These are phyloP conservation scores for Phrynocephalus versicolor DNA, from an alignment of 2,113 vertebrate species.

Conservation along the genomic window DNA sequence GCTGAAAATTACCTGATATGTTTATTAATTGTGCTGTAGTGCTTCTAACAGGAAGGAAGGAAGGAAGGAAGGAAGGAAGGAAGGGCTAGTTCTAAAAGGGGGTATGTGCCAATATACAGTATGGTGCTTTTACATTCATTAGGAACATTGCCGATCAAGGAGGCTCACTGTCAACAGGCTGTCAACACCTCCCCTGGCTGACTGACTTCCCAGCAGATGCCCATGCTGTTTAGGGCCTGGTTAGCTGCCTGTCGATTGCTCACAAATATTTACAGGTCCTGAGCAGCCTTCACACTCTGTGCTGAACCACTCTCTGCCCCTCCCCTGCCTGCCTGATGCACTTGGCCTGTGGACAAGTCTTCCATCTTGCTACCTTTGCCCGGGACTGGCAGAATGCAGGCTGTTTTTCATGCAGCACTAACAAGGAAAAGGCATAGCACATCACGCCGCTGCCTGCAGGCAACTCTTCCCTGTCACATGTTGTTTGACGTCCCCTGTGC, in stretches of 20 bases:
- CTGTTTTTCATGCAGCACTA: slow-evolving; percentile 38
- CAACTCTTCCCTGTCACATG: neutral
- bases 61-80: too few species aligned
- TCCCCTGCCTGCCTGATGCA: neutral
- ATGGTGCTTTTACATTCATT: rapidly evolving
- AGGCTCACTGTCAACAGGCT: slow-evolving; percentile 34
- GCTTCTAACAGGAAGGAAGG: too few species aligned
- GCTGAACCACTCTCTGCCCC: neutral
- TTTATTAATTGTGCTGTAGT: too few species aligned
- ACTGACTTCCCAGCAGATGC: slow-evolving; percentile 55
- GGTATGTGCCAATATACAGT: too few species aligned
- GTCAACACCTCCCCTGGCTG: slow-evolving; percentile 49
- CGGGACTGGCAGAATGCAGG: slow-evolving; percentile 13
- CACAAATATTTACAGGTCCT: slow-evolving; percentile 33
- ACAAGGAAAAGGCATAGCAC: slow-evolving; percentile 28
- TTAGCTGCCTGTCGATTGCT: neutral
- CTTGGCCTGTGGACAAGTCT: slow-evolving; percentile 30
- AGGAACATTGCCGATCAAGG: neutral
- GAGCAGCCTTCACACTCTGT: neutral
- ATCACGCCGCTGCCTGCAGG: slow-evolving; percentile 1
- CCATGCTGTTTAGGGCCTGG: slow-evolving; percentile 18
- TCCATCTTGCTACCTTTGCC: slow-evolving; percentile 16
- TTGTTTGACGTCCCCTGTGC: neutral
- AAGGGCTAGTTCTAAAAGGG: too few species aligned
- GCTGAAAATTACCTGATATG: too few species aligned